Evolutionary conservation across 2,113 vertebrate genomes (phyloP), one percentile per base, ranked within the genome.

Genomic region (Aspidoscelis tigris): DNA sequence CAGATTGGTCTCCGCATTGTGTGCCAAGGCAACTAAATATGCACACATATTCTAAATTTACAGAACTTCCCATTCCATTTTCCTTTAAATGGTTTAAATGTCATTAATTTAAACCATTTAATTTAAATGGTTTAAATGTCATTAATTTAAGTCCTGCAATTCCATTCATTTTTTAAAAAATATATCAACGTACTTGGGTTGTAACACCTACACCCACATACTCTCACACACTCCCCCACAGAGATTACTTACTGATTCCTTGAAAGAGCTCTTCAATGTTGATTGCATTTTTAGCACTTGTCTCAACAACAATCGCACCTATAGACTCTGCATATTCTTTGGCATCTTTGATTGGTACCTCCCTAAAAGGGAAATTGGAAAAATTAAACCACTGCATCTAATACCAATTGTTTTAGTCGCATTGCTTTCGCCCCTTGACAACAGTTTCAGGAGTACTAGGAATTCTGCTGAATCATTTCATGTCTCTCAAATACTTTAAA

Each of bases 201-300:
- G 10, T 44, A 24, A 55, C 5, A 72, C 80, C 70, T 11, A 53
- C 47, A 71, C 70, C 71, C 50, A 24, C 2, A 10, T 69, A n/a
- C n/a, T 69, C n/a, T 55, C 50, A 39, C 50, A 39, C 68, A 77
- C 53, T 58, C 16, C 61, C 44, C 26, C 61, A 20, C 10, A 8
- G 33, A 7, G 33, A 88, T 86, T 88, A 97, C 97, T 95, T 96
- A 99, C 99, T 99, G 95, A 99, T 99, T 93, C 97, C 98, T 95
- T 99, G 98, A 94, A 99, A 99, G 89, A 99, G 97, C 92, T 99
- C 98, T 91, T 98, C 98, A 5, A 99, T 95, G 76, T 99, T 99
- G 93, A 98, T 97, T 74, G 98, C 98, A 78, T 98, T 98, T 89
- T 98, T 97, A 85, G 99, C 98, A 88, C 99, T 99, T 44, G 98